A percentile compares a stretch with the other conserved stretches of the same genome.
These are phyloP conservation scores for Corythoichthys haematopterus DNA, from an alignment of 2,113 vertebrate species.

Conservation along the genomic window DNA sequence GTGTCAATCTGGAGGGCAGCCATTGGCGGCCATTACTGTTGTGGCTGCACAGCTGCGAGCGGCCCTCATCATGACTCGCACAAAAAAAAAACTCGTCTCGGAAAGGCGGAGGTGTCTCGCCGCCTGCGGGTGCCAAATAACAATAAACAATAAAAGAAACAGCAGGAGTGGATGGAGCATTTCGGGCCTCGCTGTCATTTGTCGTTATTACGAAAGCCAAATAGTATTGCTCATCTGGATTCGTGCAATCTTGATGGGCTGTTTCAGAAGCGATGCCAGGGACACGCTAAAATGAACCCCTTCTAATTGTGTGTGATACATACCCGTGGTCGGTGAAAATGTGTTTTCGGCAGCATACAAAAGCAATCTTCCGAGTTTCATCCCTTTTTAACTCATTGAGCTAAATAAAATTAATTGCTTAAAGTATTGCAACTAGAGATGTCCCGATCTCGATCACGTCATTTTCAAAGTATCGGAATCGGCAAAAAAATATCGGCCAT, in stretches of 20 bases:
- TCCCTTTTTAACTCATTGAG: no score
- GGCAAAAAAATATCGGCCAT: no score
- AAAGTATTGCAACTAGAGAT: no score
- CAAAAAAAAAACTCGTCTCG: constrained; percentile 29
- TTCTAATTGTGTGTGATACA: background rate
- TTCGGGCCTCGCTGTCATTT: background rate
- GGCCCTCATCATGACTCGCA: constrained; percentile 38
- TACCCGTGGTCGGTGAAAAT: background rate
- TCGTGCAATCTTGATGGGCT: constrained; percentile 6
- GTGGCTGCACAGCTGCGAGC: constrained; percentile 40
- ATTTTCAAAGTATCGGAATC: no score
- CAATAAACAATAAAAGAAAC: constrained; percentile 40
- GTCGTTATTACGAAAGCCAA: constrained; percentile 7
- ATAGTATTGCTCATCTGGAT: constrained; percentile 23
- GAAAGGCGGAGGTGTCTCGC: constrained; percentile 27
- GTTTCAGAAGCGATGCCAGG: constrained; percentile 5
- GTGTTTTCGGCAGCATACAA: background rate
- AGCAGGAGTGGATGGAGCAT: constrained; percentile 21
- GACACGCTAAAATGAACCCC: background rate
- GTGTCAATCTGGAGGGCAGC: constrained; percentile 65
- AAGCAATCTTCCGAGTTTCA: no score
- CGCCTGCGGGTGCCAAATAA: constrained; percentile 31
- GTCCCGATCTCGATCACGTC: no score
- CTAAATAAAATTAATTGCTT: no score
- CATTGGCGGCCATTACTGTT: constrained; percentile 48